Evolutionary conservation across 37 sponge, comb jelly and placozoan genomes (phyloP).

Genomic region (Bolinopsis microptera): DNA sequence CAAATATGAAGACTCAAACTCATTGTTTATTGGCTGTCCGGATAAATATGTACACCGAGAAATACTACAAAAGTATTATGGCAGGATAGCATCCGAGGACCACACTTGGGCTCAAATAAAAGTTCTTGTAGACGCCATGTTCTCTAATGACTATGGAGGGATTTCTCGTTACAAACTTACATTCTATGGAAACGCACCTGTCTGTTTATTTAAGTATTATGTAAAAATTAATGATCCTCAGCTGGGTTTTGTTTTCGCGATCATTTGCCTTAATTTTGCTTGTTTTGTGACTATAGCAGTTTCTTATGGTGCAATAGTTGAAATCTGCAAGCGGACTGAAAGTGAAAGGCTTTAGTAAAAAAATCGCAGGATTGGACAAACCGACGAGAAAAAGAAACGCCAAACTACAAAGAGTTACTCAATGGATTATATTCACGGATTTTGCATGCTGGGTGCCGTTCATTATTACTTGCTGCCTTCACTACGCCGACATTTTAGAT

Average conservation of each 20-base stretch:
- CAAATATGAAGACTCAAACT: background rate
- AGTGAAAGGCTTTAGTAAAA: too few relatives aligned
- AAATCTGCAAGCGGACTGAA: too few relatives aligned
- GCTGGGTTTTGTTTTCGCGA: background rate
- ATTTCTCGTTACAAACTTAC: background rate
- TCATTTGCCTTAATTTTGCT: too few relatives aligned
- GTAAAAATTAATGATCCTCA: background rate
- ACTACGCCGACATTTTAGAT: too few relatives aligned
- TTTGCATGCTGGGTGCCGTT: too few relatives aligned
- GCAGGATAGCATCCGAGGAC: background rate
- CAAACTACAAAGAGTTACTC: too few relatives aligned
- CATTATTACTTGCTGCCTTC: too few relatives aligned
- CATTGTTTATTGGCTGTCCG: background rate
- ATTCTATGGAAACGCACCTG: constrained; percentile 4
- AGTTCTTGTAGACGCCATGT: background rate
- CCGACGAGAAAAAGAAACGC: too few relatives aligned
- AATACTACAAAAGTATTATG: background rate
- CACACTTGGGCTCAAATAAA: background rate
- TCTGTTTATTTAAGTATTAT: background rate
- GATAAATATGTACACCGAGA: background rate
- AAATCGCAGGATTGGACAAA: too few relatives aligned
- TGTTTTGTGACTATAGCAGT: too few relatives aligned
- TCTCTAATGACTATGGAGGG: background rate
- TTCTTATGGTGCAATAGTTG: too few relatives aligned
- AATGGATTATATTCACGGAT: too few relatives aligned